Evolutionary conservation across 2,797 vertebrate genomes (phyloP), one percentile per base, ranked within the genome.

Genomic region (Gymnothorax javanicus): DNA sequence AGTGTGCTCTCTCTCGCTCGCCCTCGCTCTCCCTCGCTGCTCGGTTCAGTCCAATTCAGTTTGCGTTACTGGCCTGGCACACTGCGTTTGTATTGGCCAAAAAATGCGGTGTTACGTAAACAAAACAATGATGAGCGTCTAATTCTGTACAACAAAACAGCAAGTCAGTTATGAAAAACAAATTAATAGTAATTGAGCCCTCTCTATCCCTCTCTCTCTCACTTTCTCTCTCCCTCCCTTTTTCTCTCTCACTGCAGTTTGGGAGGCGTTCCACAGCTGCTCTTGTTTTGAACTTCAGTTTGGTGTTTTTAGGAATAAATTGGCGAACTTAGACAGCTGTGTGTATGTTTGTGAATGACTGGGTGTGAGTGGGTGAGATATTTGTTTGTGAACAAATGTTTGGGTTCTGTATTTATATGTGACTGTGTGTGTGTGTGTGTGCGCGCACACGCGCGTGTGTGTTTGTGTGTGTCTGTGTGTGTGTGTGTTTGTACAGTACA

Each of bases 1-100:
- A 92, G 83, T 59, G 83, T 82, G 56, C 77, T 5, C 79, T 87
- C 89, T 82, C 8, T 6, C n/a, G 81, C 64, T 69, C 15, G 7
- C n/a, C 81, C 64, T 73, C 57, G 33, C 27, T 56, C 59, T 52
- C 60, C 86, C 86, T 85, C 83, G 13, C 59, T 62, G 59, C 20
- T 62, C 59, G 3, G 11, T 62, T 62, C 59, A 62, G 13, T 17
- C 20, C 59, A 62, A 62, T 17, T 62, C 59, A 62, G 20, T 62
- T 62, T 62, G 59, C 59, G 13, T 62, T 62, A 15, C 20, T 62
- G 59, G 59, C 59, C 13, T 62, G 59, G 3, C 59, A 62, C 59
- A 62, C 59, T 62, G 3, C 59, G 13, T 62, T 62, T 62, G 59
- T 0, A 62, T 62, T 17, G 33, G 59, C 59, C 59, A 20, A 62